These are phyloP conservation scores for Zaprionus taronus DNA, from an alignment of 1,140 invertebrate genomes.

Conservation along the genomic window DNA sequence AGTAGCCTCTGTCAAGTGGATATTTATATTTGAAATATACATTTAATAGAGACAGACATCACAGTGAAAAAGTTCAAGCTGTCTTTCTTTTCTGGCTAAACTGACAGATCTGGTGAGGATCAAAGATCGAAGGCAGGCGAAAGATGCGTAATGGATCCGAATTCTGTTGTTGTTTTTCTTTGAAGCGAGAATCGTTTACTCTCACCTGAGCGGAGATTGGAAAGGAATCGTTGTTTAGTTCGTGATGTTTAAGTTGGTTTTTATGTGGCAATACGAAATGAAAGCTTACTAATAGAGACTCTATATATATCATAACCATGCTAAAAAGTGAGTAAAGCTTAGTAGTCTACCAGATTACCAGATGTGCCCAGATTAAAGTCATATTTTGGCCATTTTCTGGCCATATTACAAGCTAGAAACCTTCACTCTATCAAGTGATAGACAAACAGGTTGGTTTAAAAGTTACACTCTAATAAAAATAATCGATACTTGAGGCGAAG, in stretches of 20 bases:
- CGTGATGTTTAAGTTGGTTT: no score
- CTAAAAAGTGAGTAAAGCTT: not conserved
- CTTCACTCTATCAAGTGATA: not conserved
- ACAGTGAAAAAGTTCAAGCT: not conserved
- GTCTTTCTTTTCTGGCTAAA: not conserved
- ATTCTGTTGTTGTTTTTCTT: not conserved
- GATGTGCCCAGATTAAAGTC: not conserved
- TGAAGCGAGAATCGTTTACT: not conserved
- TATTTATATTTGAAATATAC: not conserved
- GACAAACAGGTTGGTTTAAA: not conserved
- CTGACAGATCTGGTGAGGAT: not conserved
- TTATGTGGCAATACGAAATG: no score
- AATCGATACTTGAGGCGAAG: conserved; percentile 13
- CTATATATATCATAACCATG: not conserved
- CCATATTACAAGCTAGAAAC: not conserved
- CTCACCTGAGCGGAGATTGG: not conserved
- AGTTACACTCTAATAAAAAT: not conserved
- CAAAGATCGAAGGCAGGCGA: not conserved
- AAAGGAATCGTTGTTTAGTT: not conserved
- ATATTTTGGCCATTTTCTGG: not conserved
- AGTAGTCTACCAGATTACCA: no score
- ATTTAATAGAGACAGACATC: not conserved
- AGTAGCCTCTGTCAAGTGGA: no score
- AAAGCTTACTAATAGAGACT: no score
- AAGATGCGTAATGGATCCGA: not conserved